Conservation (phyloP, 2,888 invertebrate species). For the Drosophila peninsularis region DNA sequence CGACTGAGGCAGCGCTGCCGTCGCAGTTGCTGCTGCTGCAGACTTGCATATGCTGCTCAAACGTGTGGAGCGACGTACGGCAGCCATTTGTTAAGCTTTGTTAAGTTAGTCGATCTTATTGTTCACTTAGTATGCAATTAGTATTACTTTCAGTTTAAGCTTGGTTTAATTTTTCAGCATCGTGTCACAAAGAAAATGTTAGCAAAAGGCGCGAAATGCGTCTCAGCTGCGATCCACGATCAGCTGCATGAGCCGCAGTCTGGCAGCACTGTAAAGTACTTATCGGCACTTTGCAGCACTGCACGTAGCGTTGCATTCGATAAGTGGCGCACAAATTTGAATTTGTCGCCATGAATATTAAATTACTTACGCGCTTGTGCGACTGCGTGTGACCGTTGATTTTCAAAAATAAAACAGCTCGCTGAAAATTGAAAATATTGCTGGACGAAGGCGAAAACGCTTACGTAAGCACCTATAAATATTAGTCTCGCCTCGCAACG, state of each 20-base stretch:
- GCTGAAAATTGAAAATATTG: conserved; percentile 49
- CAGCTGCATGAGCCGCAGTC: conserved; percentile 57
- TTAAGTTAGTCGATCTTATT: conserved; percentile 16
- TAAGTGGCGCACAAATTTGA: conserved; percentile 39
- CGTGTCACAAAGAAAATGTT: conserved; percentile 30
- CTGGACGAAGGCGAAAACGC: conserved; percentile 60
- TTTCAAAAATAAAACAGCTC: conserved; percentile 67
- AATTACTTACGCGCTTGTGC: conserved; percentile 71
- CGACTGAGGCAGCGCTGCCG: conserved; percentile 54
- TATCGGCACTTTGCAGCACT: conserved; percentile 38
- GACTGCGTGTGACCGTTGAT: conserved; percentile 51
- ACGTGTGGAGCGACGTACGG: conserved; percentile 82
- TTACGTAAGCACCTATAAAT: conserved; percentile 83
- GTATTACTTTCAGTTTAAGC: conserved; percentile 2
- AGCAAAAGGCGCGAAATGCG: conserved; percentile 62
- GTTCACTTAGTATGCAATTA: conserved; percentile 12
- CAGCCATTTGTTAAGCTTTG: conserved; percentile 71
- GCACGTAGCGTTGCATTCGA: conserved; percentile 30
- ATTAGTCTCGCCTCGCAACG: conserved; percentile 55
- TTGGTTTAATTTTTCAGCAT: neutral
- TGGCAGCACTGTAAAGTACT: conserved; percentile 52
- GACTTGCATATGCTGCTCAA: conserved; percentile 75
- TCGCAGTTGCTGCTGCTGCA: conserved; percentile 41
- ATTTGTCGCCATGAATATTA: conserved; percentile 61
- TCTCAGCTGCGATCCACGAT: conserved; percentile 43